Evolutionary conservation across 2,113 vertebrate genomes (phyloP), one percentile per base, ranked within the genome.

Genomic region (Alces alces): DNA sequence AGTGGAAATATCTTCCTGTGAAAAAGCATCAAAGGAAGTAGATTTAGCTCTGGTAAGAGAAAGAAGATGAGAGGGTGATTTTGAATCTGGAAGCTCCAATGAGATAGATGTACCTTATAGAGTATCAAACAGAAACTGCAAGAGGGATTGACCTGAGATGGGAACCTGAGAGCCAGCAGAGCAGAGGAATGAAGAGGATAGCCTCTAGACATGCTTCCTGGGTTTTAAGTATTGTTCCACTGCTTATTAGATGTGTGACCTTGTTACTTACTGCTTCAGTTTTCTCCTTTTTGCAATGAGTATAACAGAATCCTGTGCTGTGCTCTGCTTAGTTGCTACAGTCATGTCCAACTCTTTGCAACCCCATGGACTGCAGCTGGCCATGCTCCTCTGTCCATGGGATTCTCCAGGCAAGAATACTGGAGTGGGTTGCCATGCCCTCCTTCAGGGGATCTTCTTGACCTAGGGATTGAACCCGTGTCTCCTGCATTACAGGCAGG

Each of bases 391-490:
- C 12, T 27, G 21, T 43, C 23, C 70, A 15, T 43, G 70, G 23
- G 6, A 76, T 43, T 76, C 23, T 76, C 39, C 23, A 43, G 70
- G 23, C 70, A 76, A 43, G 70, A 76, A 43, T 14, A 43, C 70
- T 76, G 23, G 39, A 43, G 39, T 27, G 70, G 39, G 39, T 76
- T 43, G 36, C 23, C 39, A 43, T 43, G 39, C 39, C 12, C 39
- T 76, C 70, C 70, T 43, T 7, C 39, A 76, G 25, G 12, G 70
- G 39, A 14, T 43, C 28, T 43, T 43, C 12, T 39, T 0, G 3
- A 76, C 43, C 43, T 16, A 79, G 43, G 7, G 43, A 9, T 47
- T 1, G 2, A 47, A 79, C 27, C 43, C 0, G 0, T 28, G 43
- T 79, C 43, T 30, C 14, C 15, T 27, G 36, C 39, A 14, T 43